Evolutionary conservation across 2,888 invertebrate genomes (phyloP), one percentile per base, ranked within the genome.

Genomic region (Pterobdella sp.): DNA sequence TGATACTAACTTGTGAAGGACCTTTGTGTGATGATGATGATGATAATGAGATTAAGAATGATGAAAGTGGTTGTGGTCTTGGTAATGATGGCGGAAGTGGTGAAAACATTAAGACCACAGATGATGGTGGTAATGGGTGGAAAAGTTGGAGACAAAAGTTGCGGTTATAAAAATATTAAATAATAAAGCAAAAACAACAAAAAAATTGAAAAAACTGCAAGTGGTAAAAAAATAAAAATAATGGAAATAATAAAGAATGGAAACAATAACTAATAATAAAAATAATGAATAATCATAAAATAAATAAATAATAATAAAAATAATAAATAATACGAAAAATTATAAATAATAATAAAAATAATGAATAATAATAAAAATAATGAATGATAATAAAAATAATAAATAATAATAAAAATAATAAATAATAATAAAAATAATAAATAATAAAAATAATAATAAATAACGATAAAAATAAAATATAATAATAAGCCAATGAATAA

Each of bases 401-500:
- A 42, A 7, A 42, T 7, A 42, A 42, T 7, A 14, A 42, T 7
- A 18, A 42, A n/a, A 42, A 14, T 42, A 42, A 42, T 14, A 42
- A 42, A 14, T 42, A 42, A 18, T 42, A 18, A 42, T 14, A 42
- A 42, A 42, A 42, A 14, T 42, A 18, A 42, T 7, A 14, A 18
- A 42, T 7, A 42, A 14, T 42, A 42, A 42, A 18, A 18, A 14
- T 42, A 18, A 42, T 14, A 42, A 42, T 18, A 42, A 42, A 18
- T 42, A n/a, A n/a, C n/a, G n/a, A 14, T 42, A 42, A 42, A 42
- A 42, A 18, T 14, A 42, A 42, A 7, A 42, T 18, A 42, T 7
- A 42, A 42, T 7, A 14, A 42, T 7, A 18, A 42, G 10, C 18
- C 10, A 18, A 42, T 18, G 26, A 56, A 22, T 26, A 14, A 85